These are phyloP conservation scores for Lophotriccus pileatus DNA, from an alignment of 2,797 vertebrate genomes.

Conservation along the genomic window DNA sequence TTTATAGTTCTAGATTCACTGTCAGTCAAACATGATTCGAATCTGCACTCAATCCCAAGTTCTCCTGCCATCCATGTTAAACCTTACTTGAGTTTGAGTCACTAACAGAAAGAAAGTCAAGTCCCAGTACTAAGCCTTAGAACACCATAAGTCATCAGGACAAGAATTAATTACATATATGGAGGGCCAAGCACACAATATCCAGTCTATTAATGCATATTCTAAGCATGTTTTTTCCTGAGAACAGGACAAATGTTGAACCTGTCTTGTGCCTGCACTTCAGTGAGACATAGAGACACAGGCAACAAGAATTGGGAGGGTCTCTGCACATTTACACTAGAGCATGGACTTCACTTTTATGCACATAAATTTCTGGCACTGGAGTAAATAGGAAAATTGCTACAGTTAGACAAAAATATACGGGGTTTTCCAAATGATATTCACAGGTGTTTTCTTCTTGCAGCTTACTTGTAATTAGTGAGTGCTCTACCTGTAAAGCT, in stretches of 20 bases:
- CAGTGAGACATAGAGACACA: neutral
- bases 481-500: neutral
- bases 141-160: neutral
- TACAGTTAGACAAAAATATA: neutral
- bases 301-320: neutral
- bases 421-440: neutral
- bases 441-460: neutral
- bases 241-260: neutral
- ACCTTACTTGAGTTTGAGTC: neutral
- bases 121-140: neutral
- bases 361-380: neutral
- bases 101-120: neutral
- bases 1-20: neutral
- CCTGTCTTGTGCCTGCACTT: neutral
- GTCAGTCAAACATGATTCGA: neutral
- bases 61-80: neutral
- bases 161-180: neutral
- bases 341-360: neutral
- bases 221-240: neutral
- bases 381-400: neutral
- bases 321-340: neutral
- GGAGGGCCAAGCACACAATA: neutral
- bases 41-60: neutral
- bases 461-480: neutral
- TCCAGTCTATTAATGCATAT: fast-evolving